A percentile compares a stretch with the other conserved stretches of the same genome.
Conservation (phyloP, 2,797 vertebrate genomes). For the Ptychadena robeensis region DNA sequence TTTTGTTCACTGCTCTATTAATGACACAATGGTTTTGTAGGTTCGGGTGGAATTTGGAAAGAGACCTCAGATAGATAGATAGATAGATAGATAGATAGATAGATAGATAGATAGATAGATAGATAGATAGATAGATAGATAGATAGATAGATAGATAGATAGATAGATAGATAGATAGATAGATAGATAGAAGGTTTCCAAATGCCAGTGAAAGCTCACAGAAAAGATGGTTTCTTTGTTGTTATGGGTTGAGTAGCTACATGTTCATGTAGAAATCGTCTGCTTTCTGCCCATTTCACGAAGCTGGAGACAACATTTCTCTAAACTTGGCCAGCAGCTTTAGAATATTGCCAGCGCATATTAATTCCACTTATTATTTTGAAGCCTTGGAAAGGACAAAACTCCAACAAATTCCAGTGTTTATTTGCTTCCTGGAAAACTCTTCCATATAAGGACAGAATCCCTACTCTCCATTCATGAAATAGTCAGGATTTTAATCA, state of each 20-base stretch:
- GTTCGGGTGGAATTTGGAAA: no score
- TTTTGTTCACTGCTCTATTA: no score
- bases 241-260: neutral
- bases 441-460: slow-evolving; percentile 66
- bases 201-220: neutral
- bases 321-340: neutral
- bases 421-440: slow-evolving; percentile 65
- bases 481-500: slow-evolving; percentile 27
- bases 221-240: neutral
- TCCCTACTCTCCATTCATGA: slow-evolving; percentile 60
- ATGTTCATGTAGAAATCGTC: neutral
- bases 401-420: slow-evolving; percentile 66
- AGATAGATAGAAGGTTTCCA: no score
- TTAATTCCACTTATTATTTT: slow-evolving; percentile 23
- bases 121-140: no score
- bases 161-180: no score
- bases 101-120: no score
- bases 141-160: no score
- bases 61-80: no score
- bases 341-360: neutral
- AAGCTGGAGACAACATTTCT: neutral
- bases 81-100: no score
- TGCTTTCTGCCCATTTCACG: neutral
- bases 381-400: neutral
- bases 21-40: no score